Base-by-base conservation (phyloP, 2,888 invertebrate species). In the Oscheius myriophilus region DNA sequence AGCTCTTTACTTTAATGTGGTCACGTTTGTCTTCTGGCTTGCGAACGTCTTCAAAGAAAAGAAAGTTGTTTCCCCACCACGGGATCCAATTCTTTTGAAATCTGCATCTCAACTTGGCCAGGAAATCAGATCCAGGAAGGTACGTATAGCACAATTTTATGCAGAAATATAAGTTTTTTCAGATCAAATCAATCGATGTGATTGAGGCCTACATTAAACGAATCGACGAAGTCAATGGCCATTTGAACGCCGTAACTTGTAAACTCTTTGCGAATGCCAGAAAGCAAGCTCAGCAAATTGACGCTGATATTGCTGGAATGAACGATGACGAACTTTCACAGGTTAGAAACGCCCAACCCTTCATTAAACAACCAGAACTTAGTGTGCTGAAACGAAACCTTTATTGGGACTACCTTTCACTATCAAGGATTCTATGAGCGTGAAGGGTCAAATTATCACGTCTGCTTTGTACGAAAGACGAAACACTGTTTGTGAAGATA, bases 171-270 rank as follows among this genome's bases (percentile, higher is more conserved):
- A 21, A 11, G 6, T 11, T 18, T 18, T 52, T 42, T 18, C 41
- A 63, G 63, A 41, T 63, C 23, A 52, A 39, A 23, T 53, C 63
- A 6, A 26, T 42, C 3, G 52, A 63, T n/a, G 41, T 63, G 16
- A 21, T 63, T 3, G 63, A 63, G n/a, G 25, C 63, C 14, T 63
- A 63, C 26, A 63, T 63, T 23, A 42, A 52, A 25, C 18, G 63
- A 39, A 63, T 63, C 1, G 63, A 63, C 12, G 63, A 63, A 39
- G 53, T 63, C 25, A 63, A 63, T 39, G 49, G n/a, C 23, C 2
- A 41, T 18, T 18, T 53, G 16, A 63, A 63, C 41, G 63, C 63
- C 7, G 33, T 61, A 1, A 39, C 46, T 39, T 61, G 25, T 12
- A 61, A 63, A 53, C 52, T 41, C 23, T 63, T 49, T n/a, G 63